Percentiles rank a stretch among this genome's conserved stretches.
Evolutionary conservation across 2,797 vertebrate genomes (phyloP).

Genomic region (Lycodopsis pacificus): DNA sequence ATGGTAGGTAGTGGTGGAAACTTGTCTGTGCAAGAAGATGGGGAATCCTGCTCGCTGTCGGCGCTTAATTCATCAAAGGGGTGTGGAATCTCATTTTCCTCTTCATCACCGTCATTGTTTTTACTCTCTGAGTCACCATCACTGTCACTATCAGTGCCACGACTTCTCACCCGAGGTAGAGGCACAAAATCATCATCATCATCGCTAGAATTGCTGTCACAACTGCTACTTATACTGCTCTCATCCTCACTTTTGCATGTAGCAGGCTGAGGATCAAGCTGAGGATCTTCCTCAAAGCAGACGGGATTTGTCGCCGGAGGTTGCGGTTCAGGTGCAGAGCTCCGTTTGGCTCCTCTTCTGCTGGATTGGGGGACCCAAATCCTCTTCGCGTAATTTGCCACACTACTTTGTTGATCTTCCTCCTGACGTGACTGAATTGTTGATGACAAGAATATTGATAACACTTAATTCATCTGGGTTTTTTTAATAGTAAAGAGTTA

Average conservation of each 20-base stretch:
- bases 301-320: not conserved
- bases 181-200: conserved; percentile 20
- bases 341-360: conserved; percentile 25
- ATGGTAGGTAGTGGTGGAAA: conserved; percentile 44
- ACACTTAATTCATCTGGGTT: not conserved
- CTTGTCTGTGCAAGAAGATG: conserved; percentile 17
- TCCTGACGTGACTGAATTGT: conserved; percentile 17
- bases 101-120: not conserved
- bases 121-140: conserved; percentile 3
- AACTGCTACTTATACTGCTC: not conserved
- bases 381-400: conserved; percentile 18
- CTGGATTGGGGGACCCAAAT: conserved; percentile 1
- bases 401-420: conserved; percentile 8
- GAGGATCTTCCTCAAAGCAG: conserved; percentile 30
- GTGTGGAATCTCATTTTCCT: not conserved
- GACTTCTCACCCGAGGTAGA: conserved; percentile 23
- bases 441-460: not conserved
- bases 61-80: not conserved
- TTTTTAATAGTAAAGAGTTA: not conserved
- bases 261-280: conserved; percentile 33
- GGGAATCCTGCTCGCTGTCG: conserved; percentile 14
- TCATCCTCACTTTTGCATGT: conserved; percentile 21
- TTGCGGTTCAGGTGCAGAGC: conserved; percentile 38
- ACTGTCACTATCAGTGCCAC: conserved; percentile 14
- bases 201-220: conserved; percentile 4